phyloP scores from a whole-genome alignment of 53 echinoderm and acorn worm species.

The Arbacia lixula region DNA sequence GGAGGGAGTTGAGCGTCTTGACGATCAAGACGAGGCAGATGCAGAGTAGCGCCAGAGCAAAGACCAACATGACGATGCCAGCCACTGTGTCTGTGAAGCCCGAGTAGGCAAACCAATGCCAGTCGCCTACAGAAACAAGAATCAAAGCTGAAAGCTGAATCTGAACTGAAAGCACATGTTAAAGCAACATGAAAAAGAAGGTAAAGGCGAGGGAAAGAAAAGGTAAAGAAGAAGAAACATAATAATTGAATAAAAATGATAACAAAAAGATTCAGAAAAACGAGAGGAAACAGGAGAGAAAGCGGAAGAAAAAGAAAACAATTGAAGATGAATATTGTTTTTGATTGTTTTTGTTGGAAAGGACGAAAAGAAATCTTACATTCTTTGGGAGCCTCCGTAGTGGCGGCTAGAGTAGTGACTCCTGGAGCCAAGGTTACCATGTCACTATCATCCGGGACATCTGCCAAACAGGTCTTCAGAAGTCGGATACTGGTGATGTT shows the following conservation, averaged over 20 bases:
- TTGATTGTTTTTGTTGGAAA: too few species aligned
- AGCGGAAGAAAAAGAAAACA: too few species aligned
- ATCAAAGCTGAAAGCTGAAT: too few species aligned
- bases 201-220: too few species aligned
- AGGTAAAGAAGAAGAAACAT: too few species aligned
- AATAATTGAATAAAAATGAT: too few species aligned
- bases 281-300: too few species aligned
- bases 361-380: too few species aligned
- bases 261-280: too few species aligned
- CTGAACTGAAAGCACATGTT: too few species aligned
- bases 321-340: too few species aligned
- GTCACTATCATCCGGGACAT: neutral
- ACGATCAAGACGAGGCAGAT: conserved; percentile 87
- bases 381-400: conserved; percentile 5
- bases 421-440: neutral
- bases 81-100: conserved; percentile 64
- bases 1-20: conserved; percentile 93
- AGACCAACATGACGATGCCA: conserved; percentile 77
- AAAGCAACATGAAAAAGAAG: too few species aligned
- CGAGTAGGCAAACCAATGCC: conserved; percentile 76
- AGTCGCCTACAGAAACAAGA: conserved; percentile 57
- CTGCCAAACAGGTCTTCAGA: conserved; percentile 60
- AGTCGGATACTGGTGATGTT: conserved; percentile 54
- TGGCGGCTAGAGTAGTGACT: neutral
- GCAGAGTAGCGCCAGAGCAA: conserved; percentile 73